Percentiles rank a stretch among this genome's conserved stretches.
phyloP scores from a whole-genome alignment of 2,888 invertebrate species.

The Halictus quadricinctus region DNA sequence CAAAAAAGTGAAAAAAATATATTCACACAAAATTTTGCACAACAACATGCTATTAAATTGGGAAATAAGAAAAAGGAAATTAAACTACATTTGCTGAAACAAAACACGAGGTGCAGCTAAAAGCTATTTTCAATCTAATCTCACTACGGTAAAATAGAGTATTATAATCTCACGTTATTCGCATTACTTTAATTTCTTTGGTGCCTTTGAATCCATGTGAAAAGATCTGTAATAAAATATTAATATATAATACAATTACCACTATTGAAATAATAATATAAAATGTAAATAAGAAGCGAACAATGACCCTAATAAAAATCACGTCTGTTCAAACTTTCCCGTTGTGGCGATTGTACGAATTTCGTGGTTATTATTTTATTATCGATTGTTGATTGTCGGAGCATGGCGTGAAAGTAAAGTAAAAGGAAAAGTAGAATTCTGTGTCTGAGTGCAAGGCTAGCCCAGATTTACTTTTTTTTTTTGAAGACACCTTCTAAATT shows the following conservation, averaged over 20 bases:
- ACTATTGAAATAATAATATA: background rate
- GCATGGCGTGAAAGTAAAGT: background rate
- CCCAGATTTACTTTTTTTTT: background rate
- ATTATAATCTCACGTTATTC: constrained; percentile 1
- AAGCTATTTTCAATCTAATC: background rate
- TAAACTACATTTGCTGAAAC: background rate
- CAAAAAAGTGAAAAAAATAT: background rate
- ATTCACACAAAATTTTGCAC: background rate
- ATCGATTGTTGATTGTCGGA: background rate
- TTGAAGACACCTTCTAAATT: too few relatives aligned
- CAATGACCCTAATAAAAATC: background rate
- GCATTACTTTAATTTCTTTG: constrained; percentile 12
- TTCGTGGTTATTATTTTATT: background rate
- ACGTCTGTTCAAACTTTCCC: background rate
- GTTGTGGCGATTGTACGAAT: background rate
- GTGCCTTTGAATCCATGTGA: constrained; percentile 12
- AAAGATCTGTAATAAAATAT: background rate
- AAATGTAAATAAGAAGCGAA: background rate
- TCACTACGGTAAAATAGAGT: background rate
- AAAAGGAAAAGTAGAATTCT: background rate
- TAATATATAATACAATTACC: background rate
- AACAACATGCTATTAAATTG: background rate
- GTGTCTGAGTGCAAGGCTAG: background rate
- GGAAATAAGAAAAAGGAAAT: background rate
- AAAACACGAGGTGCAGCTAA: background rate